A percentile compares a stretch with the other conserved stretches of the same genome.
These are phyloP conservation scores for Lacerta viridis DNA, from an alignment of 2,797 vertebrate species.

Conservation along the genomic window DNA sequence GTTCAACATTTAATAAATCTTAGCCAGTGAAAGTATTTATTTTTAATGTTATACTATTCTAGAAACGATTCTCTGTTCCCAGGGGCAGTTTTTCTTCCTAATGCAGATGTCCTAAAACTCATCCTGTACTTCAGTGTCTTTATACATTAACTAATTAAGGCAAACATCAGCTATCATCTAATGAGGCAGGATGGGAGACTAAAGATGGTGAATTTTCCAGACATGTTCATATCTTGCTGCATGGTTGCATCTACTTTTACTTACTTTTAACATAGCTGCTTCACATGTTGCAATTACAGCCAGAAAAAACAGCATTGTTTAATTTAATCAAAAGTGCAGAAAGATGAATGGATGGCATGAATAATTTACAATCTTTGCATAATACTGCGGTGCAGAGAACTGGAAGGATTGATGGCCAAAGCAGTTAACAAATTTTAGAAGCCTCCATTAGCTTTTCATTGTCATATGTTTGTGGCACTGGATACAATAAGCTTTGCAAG, in stretches of 20 bases:
- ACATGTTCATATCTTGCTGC: conserved; percentile 36
- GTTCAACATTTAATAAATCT: not conserved
- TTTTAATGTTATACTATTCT: not conserved
- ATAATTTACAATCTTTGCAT: conserved; percentile 95
- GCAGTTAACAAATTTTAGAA: conserved; percentile 87
- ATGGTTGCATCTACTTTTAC: conserved; percentile 69
- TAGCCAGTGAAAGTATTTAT: not conserved
- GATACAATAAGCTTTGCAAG: conserved; percentile 89
- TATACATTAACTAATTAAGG: not conserved
- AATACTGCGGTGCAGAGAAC: conserved; percentile 80
- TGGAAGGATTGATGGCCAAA: conserved; percentile 83
- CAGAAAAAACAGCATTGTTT: conserved; percentile 86
- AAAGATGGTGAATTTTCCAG: conserved; percentile 42
- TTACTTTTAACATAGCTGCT: conserved; percentile 69
- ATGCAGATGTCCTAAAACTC: conserved; percentile 6
- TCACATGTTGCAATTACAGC: conserved; percentile 87
- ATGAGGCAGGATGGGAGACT: conserved; percentile 47
- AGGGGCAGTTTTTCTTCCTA: not conserved
- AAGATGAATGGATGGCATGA: conserved; percentile 90
- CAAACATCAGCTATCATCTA: rapidly evolving
- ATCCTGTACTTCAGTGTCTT: not conserved
- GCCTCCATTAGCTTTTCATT: conserved; percentile 86
- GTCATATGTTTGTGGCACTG: conserved; percentile 85
- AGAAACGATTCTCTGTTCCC: not conserved
- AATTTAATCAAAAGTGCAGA: conserved; percentile 85